phyloP scores from a whole-genome alignment of 2,888 invertebrate species.

The Acrocera orbiculus region DNA sequence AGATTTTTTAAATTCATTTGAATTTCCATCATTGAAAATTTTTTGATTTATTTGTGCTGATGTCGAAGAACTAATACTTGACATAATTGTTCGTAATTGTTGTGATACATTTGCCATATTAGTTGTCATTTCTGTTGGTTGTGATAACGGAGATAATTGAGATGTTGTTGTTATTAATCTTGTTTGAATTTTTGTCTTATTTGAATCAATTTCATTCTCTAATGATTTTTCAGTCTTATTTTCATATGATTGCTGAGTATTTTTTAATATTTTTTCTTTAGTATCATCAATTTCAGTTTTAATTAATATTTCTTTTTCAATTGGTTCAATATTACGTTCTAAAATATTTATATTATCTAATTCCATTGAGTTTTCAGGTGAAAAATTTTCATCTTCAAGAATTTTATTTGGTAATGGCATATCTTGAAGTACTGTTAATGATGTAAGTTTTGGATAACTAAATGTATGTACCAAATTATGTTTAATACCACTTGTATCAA shows the following conservation, averaged over 20 bases:
- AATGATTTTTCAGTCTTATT: not conserved
- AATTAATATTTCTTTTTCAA: no score
- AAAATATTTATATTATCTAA: conserved; percentile 22
- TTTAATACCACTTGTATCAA: conserved; percentile 32
- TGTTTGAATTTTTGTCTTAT: conserved; percentile 1
- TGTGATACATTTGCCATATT: conserved; percentile 55
- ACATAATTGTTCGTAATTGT: conserved; percentile 46
- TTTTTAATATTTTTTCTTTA: not conserved
- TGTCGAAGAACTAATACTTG: conserved; percentile 33
- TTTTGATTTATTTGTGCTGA: conserved; percentile 6
- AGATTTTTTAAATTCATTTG: no score
- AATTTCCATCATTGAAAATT: no score
- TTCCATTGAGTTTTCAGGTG: conserved; percentile 36
- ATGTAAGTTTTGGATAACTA: conserved; percentile 35
- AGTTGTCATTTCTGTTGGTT: conserved; percentile 51
- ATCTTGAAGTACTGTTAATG: conserved; percentile 37
- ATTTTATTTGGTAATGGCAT: conserved; percentile 45
- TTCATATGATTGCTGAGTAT: not conserved
- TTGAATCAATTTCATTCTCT: not conserved
- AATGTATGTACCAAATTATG: conserved; percentile 12
- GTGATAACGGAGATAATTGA: conserved; percentile 51
- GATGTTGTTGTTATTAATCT: conserved; percentile 40
- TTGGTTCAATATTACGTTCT: conserved; percentile 6
- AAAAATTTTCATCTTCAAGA: conserved; percentile 47
- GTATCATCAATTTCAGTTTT: not conserved